Base-by-base conservation (phyloP, 2,113 vertebrate species). In the Nycticryphes semicollaris region DNA sequence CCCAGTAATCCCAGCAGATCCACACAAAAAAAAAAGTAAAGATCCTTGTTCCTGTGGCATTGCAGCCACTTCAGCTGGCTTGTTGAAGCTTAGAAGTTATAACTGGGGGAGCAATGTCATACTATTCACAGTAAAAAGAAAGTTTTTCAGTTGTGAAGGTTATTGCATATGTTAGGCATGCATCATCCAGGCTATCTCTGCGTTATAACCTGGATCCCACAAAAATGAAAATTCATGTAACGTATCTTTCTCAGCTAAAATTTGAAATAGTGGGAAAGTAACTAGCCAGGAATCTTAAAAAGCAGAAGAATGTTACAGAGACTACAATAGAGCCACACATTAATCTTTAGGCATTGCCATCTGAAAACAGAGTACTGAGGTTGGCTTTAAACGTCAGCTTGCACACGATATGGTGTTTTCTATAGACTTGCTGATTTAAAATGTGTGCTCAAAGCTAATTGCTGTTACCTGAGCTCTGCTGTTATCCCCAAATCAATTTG, bases 1-100 rank as follows among this genome's bases (percentile, higher is more conserved):
- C 64, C 74, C 59, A 25, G 51, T 84, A 91, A 86, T 95, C 93
- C 60, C 91, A 89, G 39, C 76, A 92, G 90, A 78, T 68, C 48
- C 56, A 60, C 60, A 39, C 39, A 39, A 39, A 39, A 16, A 88
- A 50, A 50, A 74, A 92, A 23, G 48, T 73, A 35, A 74, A 88
- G 31, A 31, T 62, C 73, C 50, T 85, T 90, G 57, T 50, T 84
- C 73, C 9, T 45, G 35, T 75, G 77, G 48, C 56, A n/a, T 63
- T 74, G 76, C 84, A 91, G 79, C 85, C 70, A 73, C 72, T 95
- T 81, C 79, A 91, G 12, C 47, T 83, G 70, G 43, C n/a, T 74
- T 84, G 27, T n/a, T 94, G 73, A 81, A 89, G 69, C n/a, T 84
- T 39, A 20, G 4, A 90, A 66, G 28, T 75, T 90, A 1, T 12